These are phyloP conservation scores for Catamblyrhynchus diadema DNA, from an alignment of 2,797 vertebrate species.

Conservation along the genomic window DNA sequence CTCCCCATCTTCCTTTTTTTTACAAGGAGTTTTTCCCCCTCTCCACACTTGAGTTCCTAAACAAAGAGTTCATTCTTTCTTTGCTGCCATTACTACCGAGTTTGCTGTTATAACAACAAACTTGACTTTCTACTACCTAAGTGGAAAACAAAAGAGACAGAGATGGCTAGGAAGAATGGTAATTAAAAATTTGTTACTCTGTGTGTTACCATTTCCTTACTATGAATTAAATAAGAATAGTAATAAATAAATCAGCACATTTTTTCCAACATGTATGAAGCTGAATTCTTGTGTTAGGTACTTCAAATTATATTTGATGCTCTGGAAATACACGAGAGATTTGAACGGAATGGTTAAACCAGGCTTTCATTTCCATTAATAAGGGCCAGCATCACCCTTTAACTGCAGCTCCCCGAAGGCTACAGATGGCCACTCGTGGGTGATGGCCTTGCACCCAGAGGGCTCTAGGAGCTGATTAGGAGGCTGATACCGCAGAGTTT, in stretches of 20 bases:
- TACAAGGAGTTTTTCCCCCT: neutral
- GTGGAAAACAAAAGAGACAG: constrained; percentile 7
- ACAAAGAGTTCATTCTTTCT: constrained; percentile 38
- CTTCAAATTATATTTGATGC: neutral
- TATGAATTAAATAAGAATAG: neutral
- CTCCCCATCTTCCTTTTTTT: neutral
- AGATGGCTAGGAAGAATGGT: neutral
- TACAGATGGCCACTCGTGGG: neutral
- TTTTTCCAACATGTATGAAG: neutral
- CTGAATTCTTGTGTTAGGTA: neutral
- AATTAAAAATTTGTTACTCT: constrained; percentile 16
- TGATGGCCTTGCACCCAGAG: neutral
- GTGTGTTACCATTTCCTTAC: neutral
- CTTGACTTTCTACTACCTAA: constrained; percentile 15
- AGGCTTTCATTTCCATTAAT: neutral
- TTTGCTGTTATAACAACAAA: constrained; percentile 28
- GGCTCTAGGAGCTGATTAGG: neutral
- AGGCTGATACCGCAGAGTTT: neutral
- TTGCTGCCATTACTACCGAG: neutral
- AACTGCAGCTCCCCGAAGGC: neutral
- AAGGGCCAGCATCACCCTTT: neutral
- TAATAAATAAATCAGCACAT: neutral
- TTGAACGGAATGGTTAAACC: neutral
- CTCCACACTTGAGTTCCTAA: neutral
- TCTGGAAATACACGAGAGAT: neutral